These are phyloP conservation scores for Apamea epomidion DNA, from an alignment of 2,888 invertebrate species.

Conservation along the genomic window DNA sequence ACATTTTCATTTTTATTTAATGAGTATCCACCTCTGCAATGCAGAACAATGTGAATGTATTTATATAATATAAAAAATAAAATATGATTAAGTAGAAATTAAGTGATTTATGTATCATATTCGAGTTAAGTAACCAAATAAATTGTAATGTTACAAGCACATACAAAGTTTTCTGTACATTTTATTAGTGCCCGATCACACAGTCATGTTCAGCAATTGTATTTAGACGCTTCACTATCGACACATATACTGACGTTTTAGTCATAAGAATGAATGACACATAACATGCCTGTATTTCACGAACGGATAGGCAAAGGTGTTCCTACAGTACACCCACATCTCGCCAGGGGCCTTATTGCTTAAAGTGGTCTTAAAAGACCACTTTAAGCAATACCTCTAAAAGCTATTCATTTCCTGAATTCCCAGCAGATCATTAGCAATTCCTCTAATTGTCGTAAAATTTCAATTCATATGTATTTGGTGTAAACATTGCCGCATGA, in stretches of 20 bases:
- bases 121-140: slow-evolving; percentile 55
- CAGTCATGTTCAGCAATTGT: not conserved
- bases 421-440: too few species aligned
- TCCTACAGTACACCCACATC: not conserved
- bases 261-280: too few species aligned
- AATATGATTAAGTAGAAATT: slow-evolving; percentile 60
- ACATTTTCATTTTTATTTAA: slow-evolving; percentile 27
- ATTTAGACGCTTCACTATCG: not conserved
- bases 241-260: not conserved
- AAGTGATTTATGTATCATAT: slow-evolving; percentile 56
- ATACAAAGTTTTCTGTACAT: not conserved
- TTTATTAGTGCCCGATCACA: slow-evolving; percentile 4
- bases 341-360: too few species aligned
- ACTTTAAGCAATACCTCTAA: too few species aligned
- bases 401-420: too few species aligned
- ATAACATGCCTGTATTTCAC: too few species aligned
- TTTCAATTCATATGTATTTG: too few species aligned
- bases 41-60: slow-evolving; percentile 25
- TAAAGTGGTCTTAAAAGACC: too few species aligned
- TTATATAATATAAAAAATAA: slow-evolving; percentile 17
- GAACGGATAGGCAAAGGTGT: not conserved
- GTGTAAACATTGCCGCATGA: too few species aligned
- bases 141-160: slow-evolving; percentile 2
- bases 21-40: slow-evolving; percentile 21
- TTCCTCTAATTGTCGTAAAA: too few species aligned